Evolutionary conservation across 2,888 invertebrate genomes (phyloP).

Genomic region (Molorchus minor): DNA sequence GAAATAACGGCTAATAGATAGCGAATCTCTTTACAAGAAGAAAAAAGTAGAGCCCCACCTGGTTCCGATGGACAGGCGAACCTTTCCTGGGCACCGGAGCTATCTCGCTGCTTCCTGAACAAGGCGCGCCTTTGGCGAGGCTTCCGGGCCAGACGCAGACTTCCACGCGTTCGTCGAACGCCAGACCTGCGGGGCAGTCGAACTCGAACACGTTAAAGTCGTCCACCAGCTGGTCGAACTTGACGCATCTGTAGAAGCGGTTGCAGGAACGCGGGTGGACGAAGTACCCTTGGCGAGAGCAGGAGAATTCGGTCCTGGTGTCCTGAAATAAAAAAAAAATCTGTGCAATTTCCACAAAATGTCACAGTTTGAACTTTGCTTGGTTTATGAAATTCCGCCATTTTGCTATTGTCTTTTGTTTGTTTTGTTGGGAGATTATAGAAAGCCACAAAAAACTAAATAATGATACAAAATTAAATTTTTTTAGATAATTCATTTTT

Average conservation of each 20-base stretch:
- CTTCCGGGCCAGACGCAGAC: slow-evolving; percentile 86
- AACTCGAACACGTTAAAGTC: slow-evolving; percentile 84
- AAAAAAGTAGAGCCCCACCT: no score
- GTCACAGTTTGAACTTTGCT: no score
- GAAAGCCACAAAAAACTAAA: neutral
- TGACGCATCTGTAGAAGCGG: slow-evolving; percentile 82
- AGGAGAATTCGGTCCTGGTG: slow-evolving; percentile 77
- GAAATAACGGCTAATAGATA: no score
- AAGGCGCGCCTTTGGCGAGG: slow-evolving; percentile 74
- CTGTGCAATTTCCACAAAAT: no score
- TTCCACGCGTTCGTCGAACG: slow-evolving; percentile 79
- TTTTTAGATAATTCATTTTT: no score
- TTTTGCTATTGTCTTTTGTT: no score
- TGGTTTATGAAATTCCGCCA: no score
- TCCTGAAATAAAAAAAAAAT: slow-evolving; percentile 64
- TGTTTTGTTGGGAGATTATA: no score
- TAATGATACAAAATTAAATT: neutral
- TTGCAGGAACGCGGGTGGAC: slow-evolving; percentile 81
- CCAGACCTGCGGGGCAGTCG: slow-evolving; percentile 80
- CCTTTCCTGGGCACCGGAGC: slow-evolving; percentile 75
- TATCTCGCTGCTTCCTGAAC: slow-evolving; percentile 81
- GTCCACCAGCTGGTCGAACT: slow-evolving; percentile 78
- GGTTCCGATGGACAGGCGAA: slow-evolving; percentile 74
- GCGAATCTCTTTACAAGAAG: no score
- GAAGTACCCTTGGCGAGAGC: slow-evolving; percentile 81